Evolutionary conservation across 2,797 vertebrate genomes (phyloP).

Genomic region (Poecilia gillii): DNA sequence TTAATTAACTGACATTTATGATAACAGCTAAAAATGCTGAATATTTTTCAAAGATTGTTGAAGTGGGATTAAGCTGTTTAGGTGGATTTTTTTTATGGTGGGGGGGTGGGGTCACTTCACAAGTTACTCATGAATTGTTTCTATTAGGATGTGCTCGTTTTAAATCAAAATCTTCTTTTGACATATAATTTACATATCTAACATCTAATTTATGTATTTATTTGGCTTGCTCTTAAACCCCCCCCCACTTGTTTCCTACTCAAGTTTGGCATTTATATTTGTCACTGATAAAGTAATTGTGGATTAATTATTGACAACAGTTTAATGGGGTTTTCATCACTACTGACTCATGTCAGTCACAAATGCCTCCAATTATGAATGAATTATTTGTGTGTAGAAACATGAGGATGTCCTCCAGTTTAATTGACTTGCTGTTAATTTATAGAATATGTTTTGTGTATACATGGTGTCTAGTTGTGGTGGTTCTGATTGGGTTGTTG

Average conservation of each 20-base stretch:
- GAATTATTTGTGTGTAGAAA: neutral
- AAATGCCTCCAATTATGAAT: neutral
- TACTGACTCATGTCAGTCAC: no score
- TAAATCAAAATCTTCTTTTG: neutral
- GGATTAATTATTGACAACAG: neutral
- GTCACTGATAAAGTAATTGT: neutral
- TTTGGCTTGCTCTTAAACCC: neutral
- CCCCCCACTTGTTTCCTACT: no score
- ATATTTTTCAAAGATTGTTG: neutral
- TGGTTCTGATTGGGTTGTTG: neutral
- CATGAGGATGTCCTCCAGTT: neutral
- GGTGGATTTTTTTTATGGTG: no score
- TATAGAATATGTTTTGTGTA: neutral
- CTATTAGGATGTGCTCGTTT: neutral
- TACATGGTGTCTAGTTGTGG: neutral
- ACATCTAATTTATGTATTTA: neutral
- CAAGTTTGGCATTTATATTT: neutral
- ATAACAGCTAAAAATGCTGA: neutral
- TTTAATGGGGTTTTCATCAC: neutral
- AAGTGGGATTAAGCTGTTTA: neutral
- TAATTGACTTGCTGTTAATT: neutral
- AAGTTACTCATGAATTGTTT: neutral
- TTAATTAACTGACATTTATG: neutral
- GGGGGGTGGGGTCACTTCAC: neutral
- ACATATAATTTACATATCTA: neutral